Percentiles rank a stretch among this genome's conserved stretches.
phyloP scores from a whole-genome alignment of 2,888 invertebrate species.

The Synanthedon formicaeformis region DNA sequence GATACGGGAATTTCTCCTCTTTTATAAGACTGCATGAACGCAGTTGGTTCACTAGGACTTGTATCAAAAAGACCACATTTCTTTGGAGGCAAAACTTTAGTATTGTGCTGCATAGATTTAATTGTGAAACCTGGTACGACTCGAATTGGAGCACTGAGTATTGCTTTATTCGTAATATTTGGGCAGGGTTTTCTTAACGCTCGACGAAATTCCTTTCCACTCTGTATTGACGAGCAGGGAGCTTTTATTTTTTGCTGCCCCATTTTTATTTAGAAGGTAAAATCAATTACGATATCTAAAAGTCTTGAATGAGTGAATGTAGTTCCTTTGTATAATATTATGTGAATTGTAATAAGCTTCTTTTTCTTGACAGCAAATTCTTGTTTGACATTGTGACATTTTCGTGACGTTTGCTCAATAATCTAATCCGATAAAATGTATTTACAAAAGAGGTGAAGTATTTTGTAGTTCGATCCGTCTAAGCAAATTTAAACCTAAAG shows the following conservation, averaged over 20 bases:
- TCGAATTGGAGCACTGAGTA: conserved; percentile 61
- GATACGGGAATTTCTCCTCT: conserved; percentile 84
- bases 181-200: conserved; percentile 69
- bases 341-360: too few species aligned
- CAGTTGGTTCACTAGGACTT: conserved; percentile 59
- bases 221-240: conserved; percentile 38
- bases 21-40: conserved; percentile 74
- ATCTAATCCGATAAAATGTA: too few species aligned
- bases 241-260: conserved; percentile 19
- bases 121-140: conserved; percentile 89
- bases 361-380: too few species aligned
- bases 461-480: too few species aligned
- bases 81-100: conserved; percentile 78
- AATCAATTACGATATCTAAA: too few species aligned
- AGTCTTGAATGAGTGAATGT: too few species aligned
- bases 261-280: too few species aligned
- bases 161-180: conserved; percentile 15
- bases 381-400: too few species aligned
- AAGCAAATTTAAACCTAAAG: too few species aligned
- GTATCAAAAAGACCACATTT: conserved; percentile 71
- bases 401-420: too few species aligned
- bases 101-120: conserved; percentile 85
- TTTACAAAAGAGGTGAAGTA: too few species aligned
- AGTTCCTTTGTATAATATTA: too few species aligned
- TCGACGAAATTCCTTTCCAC: conserved; percentile 70